Base-by-base conservation (phyloP, 2,888 invertebrate species). In the Idaea dimidiata region DNA sequence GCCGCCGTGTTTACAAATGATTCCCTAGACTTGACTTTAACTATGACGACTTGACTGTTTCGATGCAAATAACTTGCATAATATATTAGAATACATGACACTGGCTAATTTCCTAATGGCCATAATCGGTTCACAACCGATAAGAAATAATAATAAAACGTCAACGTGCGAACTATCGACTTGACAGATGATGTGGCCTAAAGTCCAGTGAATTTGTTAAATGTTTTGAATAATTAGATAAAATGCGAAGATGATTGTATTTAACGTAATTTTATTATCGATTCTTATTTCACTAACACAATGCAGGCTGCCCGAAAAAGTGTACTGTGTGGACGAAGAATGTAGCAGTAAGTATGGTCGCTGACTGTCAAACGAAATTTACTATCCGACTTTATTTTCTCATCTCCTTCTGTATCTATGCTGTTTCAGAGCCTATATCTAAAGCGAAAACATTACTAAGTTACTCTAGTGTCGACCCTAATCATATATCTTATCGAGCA, bases 241-340 rank as follows among this genome's bases (percentile, higher is more conserved):
- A 89, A 88, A 91, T 92, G 91, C 87, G 73, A 91, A 89, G 81
- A 92, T 91, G 91, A 83, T 86, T 83, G 77, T 86, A 72, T 79
- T 83, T 70, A 84, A 84, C 81, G 73, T 84, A 82, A 78, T 88
- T 82, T 77, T 90, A 84, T 84, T 89, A 81, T 80, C 82, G 73
- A 82, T 86, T 79, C 81, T 84, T 73, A 76, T 89, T 67, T 78
- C 84, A 69, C 70, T 81, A 64, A 81, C 81, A 71, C 77, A 87
- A 64, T 86, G 92, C 79, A 85, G 89, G 86, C 88, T 94, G 77
- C 95, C 96, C 62, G 94, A 96, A 81, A 94, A 94, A 86, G 93
- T 95, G 77, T 88, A 93, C 79, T 97, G 97, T 93, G 95, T 91
- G 73, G 95, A 96, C 89, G 86, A 92, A 83, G 86, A 94, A 81